phyloP scores from a whole-genome alignment of 2,797 vertebrate genomes.

The Mionectes olivaceus region DNA sequence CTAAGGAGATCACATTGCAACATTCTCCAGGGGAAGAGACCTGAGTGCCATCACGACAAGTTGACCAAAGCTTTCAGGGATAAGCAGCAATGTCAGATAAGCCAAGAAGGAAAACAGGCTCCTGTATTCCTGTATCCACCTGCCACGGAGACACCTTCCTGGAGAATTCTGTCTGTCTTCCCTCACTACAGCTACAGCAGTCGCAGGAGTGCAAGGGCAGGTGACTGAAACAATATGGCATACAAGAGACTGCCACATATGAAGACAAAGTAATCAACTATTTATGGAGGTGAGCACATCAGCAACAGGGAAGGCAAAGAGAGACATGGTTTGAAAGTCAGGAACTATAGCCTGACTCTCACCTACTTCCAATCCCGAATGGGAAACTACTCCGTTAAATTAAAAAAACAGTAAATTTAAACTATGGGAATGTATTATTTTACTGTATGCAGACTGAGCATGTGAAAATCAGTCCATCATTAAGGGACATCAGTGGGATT shows the following conservation, averaged over 20 bases:
- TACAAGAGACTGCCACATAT: neutral
- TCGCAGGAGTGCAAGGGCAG: neutral
- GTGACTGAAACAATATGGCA: neutral
- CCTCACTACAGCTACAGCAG: neutral
- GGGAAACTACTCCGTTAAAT: neutral
- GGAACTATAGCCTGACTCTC: neutral
- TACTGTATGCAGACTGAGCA: neutral
- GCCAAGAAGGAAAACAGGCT: neutral
- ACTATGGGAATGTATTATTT: neutral
- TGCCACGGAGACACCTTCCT: neutral
- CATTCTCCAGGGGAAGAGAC: neutral
- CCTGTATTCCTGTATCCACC: rapidly evolving
- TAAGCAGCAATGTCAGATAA: neutral
- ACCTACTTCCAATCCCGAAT: neutral
- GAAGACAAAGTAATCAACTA: neutral
- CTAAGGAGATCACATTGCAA: neutral
- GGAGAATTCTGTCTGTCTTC: neutral
- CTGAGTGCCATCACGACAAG: neutral
- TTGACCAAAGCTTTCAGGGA: neutral
- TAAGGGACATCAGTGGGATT: neutral
- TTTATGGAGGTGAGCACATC: neutral
- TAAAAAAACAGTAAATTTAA: neutral
- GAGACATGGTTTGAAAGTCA: neutral
- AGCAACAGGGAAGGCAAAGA: neutral
- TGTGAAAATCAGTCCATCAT: neutral